Evolutionary conservation across 2,113 vertebrate species (phyloP), one percentile per base, ranked within the genome.

Genomic region (Myocastor coypus): DNA sequence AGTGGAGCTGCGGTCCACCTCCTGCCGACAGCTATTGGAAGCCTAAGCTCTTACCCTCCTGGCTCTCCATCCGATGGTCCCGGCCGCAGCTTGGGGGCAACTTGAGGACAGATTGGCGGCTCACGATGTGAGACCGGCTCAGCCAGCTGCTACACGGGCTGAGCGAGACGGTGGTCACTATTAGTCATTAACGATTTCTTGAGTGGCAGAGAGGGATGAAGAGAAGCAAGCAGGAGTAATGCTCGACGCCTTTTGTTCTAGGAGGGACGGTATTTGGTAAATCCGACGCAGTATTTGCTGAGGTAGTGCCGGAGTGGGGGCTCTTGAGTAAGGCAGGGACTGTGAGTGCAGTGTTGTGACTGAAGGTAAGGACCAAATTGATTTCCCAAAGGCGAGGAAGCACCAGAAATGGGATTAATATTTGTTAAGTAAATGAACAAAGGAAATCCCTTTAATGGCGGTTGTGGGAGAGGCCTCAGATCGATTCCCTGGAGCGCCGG

Each of bases 1-100:
- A 8, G 40, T 7, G 22, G 1, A 10, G 0, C 2, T 86, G 30
- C 7, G 1, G 4, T 17, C 16, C 7, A 1, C 52, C n/a, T 42
- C 2, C 22, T 0, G 4, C 57, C 22, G 0, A n/a, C 17, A n/a
- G 30, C 16, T 28, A 37, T 17, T 7, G 30, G 63, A 55, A 30
- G 11, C 50, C 17, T 3, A 24, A 5, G 0, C 13, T 11, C 32
- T 28, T 9, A 24, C n/a, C 0, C 4, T 68, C 6, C n/a, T 19
- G 8, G 55, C 6, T 26, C 4, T 20, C 6, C 17, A 32, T 22
- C 26, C 11, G 0, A 24, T 8, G 34, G 37, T 55, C 20, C 12
- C 19, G 64, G 40, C 61, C 1, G 10, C 34, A 17, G 28, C 61
- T 7, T 26, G 57, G 50, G 66, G 20, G 34, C 26, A 14, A 6